Conservation (phyloP, 1,140 invertebrate species). For the Calliopsis andreniformis region DNA sequence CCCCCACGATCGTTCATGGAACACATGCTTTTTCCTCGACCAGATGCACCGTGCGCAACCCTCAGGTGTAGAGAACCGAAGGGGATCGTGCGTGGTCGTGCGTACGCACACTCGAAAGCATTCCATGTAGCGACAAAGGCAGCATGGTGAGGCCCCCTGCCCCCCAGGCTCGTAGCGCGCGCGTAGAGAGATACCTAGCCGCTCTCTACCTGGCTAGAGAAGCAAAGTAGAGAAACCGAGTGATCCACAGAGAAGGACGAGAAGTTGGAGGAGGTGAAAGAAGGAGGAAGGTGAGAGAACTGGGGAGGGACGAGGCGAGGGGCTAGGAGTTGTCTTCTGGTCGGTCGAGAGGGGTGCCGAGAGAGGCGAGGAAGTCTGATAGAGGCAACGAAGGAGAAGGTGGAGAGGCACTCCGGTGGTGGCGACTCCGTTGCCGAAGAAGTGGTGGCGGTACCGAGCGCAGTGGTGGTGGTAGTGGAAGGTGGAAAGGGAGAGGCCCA, state of each 20-base stretch:
- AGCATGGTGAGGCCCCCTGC: not conserved
- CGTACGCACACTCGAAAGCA: conserved; percentile 6
- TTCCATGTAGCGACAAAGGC: conserved; percentile 23
- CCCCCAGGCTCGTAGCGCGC: conserved; percentile 4
- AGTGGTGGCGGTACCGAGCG: conserved; percentile 40
- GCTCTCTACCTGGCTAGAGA: conserved; percentile 71
- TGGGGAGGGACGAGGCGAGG: conserved; percentile 33
- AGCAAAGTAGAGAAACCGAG: conserved; percentile 63
- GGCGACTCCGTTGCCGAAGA: conserved; percentile 44
- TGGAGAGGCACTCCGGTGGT: conserved; percentile 51
- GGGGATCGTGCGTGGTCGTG: conserved; percentile 16
- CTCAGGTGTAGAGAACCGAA: conserved; percentile 46
- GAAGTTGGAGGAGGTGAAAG: conserved; percentile 31
- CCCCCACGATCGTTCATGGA: conserved; percentile 13
- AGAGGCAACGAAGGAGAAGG: conserved; percentile 50
- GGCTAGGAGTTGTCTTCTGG: conserved; percentile 58
- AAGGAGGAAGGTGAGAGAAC: conserved; percentile 38
- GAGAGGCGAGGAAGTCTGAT: conserved; percentile 53
- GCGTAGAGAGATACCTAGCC: conserved; percentile 63
- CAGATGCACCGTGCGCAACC: conserved; percentile 61
- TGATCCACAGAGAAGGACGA: conserved; percentile 53
- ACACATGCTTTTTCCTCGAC: conserved; percentile 65
- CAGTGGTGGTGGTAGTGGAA: conserved; percentile 47
- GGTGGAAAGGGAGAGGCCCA: conserved; percentile 67
- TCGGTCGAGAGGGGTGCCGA: conserved; percentile 19